phyloP scores from a whole-genome alignment of 2,888 invertebrate species.

The Lasioglossum zephyrum region DNA sequence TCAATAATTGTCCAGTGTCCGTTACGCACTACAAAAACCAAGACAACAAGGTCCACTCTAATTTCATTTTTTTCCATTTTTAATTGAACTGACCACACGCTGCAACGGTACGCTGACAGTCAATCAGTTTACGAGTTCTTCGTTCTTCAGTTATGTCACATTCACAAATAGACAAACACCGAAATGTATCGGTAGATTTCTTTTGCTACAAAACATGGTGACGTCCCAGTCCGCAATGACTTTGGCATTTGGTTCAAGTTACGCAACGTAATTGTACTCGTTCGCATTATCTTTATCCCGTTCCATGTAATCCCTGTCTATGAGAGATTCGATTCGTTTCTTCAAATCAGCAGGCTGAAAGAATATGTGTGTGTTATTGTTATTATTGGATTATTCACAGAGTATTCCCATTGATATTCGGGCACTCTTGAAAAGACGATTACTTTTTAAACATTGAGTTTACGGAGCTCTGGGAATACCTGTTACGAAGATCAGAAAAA shows the following conservation, averaged over 20 bases:
- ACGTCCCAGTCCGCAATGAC: slow-evolving; percentile 69
- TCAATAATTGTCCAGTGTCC: slow-evolving; percentile 64
- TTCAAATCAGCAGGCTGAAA: slow-evolving; percentile 98
- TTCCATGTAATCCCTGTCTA: slow-evolving; percentile 99
- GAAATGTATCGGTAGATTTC: slow-evolving; percentile 56
- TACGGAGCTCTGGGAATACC: no score
- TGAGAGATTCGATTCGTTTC: slow-evolving; percentile 98
- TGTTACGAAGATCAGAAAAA: no score
- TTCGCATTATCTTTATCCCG: slow-evolving; percentile 99
- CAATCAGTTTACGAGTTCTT: slow-evolving; percentile 54
- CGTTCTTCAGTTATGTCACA: slow-evolving; percentile 60
- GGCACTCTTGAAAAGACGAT: no score
- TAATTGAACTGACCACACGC: slow-evolving; percentile 51
- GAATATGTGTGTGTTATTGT: slow-evolving; percentile 44
- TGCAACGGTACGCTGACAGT: slow-evolving; percentile 51
- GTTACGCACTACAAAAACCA: slow-evolving; percentile 64
- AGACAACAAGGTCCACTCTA: slow-evolving; percentile 64
- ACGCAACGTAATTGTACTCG: slow-evolving; percentile 99
- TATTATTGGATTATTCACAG: background rate
- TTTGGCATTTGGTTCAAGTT: slow-evolving; percentile 85
- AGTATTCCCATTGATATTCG: no score
- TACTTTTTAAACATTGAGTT: no score
- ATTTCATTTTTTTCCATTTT: slow-evolving; percentile 22
- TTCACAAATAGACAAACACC: slow-evolving; percentile 66
- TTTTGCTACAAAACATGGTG: slow-evolving; percentile 58